Evolutionary conservation across 37 sponge, comb jelly and placozoan genomes (phyloP).

Genomic region (Geodia barretti): DNA sequence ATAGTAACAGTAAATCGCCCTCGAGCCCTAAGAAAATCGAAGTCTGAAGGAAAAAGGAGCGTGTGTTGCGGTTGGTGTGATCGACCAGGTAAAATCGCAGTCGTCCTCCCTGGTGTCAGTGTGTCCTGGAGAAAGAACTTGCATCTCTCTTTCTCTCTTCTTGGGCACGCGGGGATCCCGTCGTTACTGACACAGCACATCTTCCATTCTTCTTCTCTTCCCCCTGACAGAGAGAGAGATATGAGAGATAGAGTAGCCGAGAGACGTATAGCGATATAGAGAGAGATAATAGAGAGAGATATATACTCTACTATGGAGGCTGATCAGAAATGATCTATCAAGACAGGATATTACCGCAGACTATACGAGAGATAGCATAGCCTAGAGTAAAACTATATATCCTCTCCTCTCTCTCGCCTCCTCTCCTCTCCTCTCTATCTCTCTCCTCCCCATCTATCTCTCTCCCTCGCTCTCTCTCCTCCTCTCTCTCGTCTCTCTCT

Average conservation of each 20-base stretch:
- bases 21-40: too few relatives aligned
- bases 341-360: too few relatives aligned
- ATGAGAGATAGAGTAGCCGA: too few relatives aligned
- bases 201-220: too few relatives aligned
- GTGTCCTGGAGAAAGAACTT: slow-evolving; percentile 83
- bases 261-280: too few relatives aligned
- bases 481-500: neutral
- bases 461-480: neutral
- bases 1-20: too few relatives aligned
- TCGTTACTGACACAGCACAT: slow-evolving; percentile 72
- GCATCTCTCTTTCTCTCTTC: slow-evolving; percentile 86
- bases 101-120: slow-evolving; percentile 76
- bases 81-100: slow-evolving; percentile 79
- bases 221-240: slow-evolving; percentile 56
- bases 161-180: slow-evolving; percentile 37
- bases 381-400: too few relatives aligned
- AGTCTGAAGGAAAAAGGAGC: too few relatives aligned
- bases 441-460: neutral
- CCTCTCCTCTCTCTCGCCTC: neutral
- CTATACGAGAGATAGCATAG: too few relatives aligned
- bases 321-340: too few relatives aligned
- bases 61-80: neutral
- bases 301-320: too few relatives aligned
- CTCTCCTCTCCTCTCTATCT: neutral
- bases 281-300: too few relatives aligned